Base-by-base conservation (phyloP, 2,888 invertebrate species). In the Hedychridium roseum region DNA sequence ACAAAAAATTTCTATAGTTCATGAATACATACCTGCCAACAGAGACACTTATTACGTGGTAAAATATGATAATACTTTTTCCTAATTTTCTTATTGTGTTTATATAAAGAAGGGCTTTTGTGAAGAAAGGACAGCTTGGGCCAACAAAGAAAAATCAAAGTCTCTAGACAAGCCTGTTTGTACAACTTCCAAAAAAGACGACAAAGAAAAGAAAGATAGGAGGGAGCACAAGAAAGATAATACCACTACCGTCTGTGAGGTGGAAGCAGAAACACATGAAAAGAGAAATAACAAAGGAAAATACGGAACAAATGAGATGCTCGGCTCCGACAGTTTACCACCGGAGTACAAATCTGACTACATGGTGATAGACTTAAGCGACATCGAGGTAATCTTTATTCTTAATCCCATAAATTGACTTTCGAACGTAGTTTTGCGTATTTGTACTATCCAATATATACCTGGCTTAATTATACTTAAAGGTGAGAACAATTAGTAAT, bases 331-430 rank as follows among this genome's bases (percentile, higher is more conserved):
- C 57, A 76, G 72, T 68, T 67, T 70, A 60, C 71, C 74, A 39
- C 70, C 73, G 43, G 76, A 76, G 40, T 75, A 78, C 62, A 79
- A 76, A 68, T 69, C 78, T 62, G 73, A 78, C 59, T 80, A 80
- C 64, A 80, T 80, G 70, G 79, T 81, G 55, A 80, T 81, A 56
- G 80, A 81, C 66, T 76, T 82, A 61, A 76, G 75, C 44, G 80
- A 80, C 55, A 68, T 73, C 48, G 76, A 76, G 70, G 76, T 76
- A 64, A 61, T 59, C 61, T 49, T 35, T 42, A 12, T 17, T 14
- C n/a, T n/a, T 36, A 49, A 50, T 57, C 44, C 4, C 14, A 32
- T 44, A 32, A n/a, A n/a, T n/a, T n/a, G n/a, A n/a, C n/a, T n/a
- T n/a, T n/a, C n/a, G n/a, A 30, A 20, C 43, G 44, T 40, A n/a